Evolutionary conservation across 2,888 invertebrate species (phyloP).

Genomic region (Lasioglossum malachurum): DNA sequence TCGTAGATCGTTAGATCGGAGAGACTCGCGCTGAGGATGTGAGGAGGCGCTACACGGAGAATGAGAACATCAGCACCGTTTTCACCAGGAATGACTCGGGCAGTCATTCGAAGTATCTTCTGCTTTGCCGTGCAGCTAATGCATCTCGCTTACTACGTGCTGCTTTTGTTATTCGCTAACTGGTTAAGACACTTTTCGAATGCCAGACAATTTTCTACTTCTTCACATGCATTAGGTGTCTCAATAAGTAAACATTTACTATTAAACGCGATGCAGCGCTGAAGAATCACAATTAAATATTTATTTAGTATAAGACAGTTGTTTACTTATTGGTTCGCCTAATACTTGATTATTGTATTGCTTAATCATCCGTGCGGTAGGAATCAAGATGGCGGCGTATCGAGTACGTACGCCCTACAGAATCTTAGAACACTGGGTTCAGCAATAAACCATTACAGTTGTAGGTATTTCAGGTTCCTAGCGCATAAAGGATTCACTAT

Average conservation of each 20-base stretch:
- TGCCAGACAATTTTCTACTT: conserved; percentile 10
- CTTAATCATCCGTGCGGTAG: neutral
- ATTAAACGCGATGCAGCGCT: neutral
- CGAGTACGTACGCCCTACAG: neutral
- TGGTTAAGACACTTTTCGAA: conserved; percentile 14
- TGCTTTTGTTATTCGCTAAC: conserved; percentile 44
- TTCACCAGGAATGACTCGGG: neutral
- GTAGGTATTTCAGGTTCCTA: neutral
- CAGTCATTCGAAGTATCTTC: neutral
- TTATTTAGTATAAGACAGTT: neutral
- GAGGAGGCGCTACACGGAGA: conserved; percentile 88
- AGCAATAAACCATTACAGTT: neutral
- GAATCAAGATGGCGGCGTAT: conserved; percentile 3
- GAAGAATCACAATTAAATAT: neutral
- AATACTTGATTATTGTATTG: neutral
- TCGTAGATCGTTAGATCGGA: conserved; percentile 91
- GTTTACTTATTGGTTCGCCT: neutral
- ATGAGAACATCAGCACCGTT: neutral
- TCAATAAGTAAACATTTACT: neutral
- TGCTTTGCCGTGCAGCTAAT: conserved; percentile 52
- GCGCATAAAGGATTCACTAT: conserved; percentile 9
- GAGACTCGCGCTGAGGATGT: conserved; percentile 90
- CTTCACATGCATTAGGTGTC: neutral
- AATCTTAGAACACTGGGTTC: neutral
- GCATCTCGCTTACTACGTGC: conserved; percentile 46